Conservation (phyloP, 1,140 invertebrate genomes). For the Eueides isabella region DNA sequence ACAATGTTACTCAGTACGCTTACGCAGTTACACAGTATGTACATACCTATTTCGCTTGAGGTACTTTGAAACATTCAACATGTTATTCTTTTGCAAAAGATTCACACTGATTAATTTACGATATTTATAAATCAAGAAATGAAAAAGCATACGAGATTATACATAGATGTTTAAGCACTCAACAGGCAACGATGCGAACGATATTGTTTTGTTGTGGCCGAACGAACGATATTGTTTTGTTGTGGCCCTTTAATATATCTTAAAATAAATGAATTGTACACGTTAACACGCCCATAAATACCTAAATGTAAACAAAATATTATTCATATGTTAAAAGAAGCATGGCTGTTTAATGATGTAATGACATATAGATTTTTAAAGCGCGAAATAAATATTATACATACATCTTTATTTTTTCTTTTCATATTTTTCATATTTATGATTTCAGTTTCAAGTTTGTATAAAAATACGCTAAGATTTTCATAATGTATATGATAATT, state of each 20-base stretch:
- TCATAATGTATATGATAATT: not conserved
- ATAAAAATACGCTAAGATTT: no score
- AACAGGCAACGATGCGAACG: not conserved
- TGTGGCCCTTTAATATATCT: not conserved
- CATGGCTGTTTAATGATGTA: no score
- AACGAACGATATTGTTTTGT: not conserved
- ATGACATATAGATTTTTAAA: no score
- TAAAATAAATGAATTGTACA: not conserved
- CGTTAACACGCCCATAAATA: not conserved
- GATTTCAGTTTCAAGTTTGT: no score
- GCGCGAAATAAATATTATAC: no score
- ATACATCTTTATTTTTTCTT: no score
- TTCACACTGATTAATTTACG: not conserved
- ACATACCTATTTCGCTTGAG: not conserved
- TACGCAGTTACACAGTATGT: no score
- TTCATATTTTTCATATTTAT: no score
- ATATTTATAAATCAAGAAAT: not conserved
- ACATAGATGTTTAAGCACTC: not conserved
- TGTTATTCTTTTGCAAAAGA: not conserved
- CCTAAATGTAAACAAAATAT: not conserved
- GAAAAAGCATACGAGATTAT: not conserved
- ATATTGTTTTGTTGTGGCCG: no score
- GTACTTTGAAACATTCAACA: not conserved
- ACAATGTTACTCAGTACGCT: not conserved
- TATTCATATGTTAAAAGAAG: not conserved